Base-by-base conservation (phyloP, 1,140 invertebrate genomes). In the Drosophila tristis region DNA sequence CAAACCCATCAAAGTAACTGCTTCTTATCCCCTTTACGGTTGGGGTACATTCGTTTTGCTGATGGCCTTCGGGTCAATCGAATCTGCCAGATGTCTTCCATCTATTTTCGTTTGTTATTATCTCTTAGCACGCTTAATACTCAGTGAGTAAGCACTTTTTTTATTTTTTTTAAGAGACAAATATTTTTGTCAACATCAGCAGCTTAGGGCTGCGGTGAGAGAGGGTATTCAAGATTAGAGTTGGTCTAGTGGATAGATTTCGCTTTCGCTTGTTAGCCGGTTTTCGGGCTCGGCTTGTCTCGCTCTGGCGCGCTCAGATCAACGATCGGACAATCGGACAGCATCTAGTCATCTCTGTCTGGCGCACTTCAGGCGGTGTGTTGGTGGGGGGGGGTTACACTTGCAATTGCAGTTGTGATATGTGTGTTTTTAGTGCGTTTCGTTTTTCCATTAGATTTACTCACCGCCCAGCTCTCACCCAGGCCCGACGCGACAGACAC, bases 361-460 rank as follows among this genome's bases (percentile, higher is more conserved):
- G 7, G 42, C 42, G 2, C 13, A 15, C 9, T 42, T 16, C 39
- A 8, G 5, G n/a, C n/a, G n/a, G n/a, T n/a, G n/a, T n/a, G n/a
- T 11, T 15, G 35, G 15, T 13, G 15, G 8, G 2, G 35, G 51
- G 39, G 51, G 13, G 5, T 20, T 54, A 20, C 51, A 54, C 11
- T 42, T 74, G 72, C 53, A 74, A 57, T 74, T 64, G 53, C 60
- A 64, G 16, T 25, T 42, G 53, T 68, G 70, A 50, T 43, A 50
- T 49, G 43, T 25, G 39, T 35, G 20, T 49, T 26, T 47, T 16
- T 39, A 39, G 35, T 39, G 35, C 35, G 44, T 35, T 23, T 13
- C 25, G 31, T 31, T 55, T 56, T 39, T 68, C 9, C 47, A 16
- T 56, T 23, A 64, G 48, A 6, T 48, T 48, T 5, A 39, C 35